Base-by-base conservation (phyloP, 2,113 vertebrate genomes). In the Colaptes auratus region DNA sequence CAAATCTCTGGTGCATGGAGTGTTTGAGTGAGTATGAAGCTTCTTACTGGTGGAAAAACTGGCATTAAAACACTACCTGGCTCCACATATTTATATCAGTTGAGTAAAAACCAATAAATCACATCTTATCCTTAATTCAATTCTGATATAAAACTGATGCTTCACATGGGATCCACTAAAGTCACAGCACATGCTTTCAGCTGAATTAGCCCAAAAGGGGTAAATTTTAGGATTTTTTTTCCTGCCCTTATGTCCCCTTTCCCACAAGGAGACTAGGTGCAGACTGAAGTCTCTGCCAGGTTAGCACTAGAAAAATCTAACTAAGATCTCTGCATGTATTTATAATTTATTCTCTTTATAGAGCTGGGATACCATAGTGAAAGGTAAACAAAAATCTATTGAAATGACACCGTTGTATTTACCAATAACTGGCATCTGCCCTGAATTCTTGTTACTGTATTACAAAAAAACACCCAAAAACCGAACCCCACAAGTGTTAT, bases 1-100 rank as follows among this genome's bases (percentile, higher is more conserved):
- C 89, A 86, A 55, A 91, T 92, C 79, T 95, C 94, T 93, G 71
- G 71, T 73, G 69, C 69, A 61, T 31, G 5, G 36, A 31, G 46
- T 79, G 7, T 44, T 63, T 86, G 52, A 85, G 24, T 84, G 59
- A 67, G 46, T 75, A 79, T 42, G 74, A 69, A 82, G 23, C 56
- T 91, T 65, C 66, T 91, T 36, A 76, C 10, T 86, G 42, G 33
- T 78, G 55, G 30, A 3, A 20, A 61, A 92, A 88, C 12, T 75
- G 48, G 52, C 44, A 92, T 91, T 72, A 88, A 92, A 87, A 94
- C 64, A 56, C 53, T 80, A 69, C 55, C 53, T 79, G 56, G 14
- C 18, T 53, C 12, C 42, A 50, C 15, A 9, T 74, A 77, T 72
- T 88, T 93, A 77, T 42, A 83, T 78, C 27, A 67, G 30, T 86